Evolutionary conservation across 2,113 vertebrate genomes (phyloP).

Genomic region (Trematocara macrostoma): DNA sequence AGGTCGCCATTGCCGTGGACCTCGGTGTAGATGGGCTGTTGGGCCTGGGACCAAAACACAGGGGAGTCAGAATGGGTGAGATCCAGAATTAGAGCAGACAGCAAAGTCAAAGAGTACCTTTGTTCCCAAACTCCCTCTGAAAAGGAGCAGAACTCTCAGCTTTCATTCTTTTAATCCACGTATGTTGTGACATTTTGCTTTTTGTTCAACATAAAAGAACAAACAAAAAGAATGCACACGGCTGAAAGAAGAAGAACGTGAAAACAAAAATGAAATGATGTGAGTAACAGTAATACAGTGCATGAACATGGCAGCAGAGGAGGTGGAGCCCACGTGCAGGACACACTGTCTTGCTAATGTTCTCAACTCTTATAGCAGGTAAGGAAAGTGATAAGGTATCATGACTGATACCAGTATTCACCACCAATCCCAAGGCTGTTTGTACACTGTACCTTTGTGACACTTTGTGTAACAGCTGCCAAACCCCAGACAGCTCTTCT

Average conservation of each 20-base stretch:
- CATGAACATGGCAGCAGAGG: not conserved
- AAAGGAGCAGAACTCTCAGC: conserved; percentile 2
- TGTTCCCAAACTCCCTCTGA: conserved; percentile 28
- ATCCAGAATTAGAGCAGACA: conserved; percentile 17
- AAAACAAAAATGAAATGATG: not conserved
- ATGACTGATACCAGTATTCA: not conserved
- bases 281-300: conserved; percentile 11
- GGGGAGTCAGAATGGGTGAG: conserved; percentile 17
- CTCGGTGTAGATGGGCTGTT: not conserved
- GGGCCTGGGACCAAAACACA: conserved; percentile 12
- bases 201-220: not conserved
- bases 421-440: not conserved
- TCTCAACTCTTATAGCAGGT: conserved; percentile 8
- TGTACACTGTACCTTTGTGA: not conserved
- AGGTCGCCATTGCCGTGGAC: not conserved
- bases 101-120: conserved; percentile 44
- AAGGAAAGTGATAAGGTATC: conserved; percentile 12
- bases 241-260: not conserved
- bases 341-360: not conserved
- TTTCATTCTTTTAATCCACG: conserved; percentile 2
- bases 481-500: not conserved
- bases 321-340: not conserved
- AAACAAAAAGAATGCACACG: not conserved
- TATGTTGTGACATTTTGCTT: not conserved
- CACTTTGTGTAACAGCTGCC: not conserved